A percentile compares a stretch with the other conserved stretches of the same genome.
Evolutionary conservation across 2,113 vertebrate species (phyloP).

Genomic region (Zapornia atra): DNA sequence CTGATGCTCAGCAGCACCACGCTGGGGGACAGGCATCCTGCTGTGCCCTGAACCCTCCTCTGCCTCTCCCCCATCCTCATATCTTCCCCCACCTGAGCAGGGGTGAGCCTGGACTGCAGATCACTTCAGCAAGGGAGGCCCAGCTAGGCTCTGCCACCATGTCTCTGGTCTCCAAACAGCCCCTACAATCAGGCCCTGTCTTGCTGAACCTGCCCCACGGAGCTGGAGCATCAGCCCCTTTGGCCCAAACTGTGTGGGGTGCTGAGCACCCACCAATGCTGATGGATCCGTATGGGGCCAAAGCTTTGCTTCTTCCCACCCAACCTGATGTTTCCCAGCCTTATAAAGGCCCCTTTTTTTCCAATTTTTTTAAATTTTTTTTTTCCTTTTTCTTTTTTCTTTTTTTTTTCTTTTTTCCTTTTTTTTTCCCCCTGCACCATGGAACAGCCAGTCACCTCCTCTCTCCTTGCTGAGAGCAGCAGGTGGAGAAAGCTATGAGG

Average conservation of each 20-base stretch:
- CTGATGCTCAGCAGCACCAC: not conserved
- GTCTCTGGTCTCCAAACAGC: fast-evolving
- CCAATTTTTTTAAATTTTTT: no score
- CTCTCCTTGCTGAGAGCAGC: not conserved
- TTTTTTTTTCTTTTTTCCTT: not conserved
- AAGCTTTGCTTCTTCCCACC: not conserved
- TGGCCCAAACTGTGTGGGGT: fast-evolving
- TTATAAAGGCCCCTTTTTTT: not conserved
- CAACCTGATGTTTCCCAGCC: not conserved
- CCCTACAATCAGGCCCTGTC: fast-evolving
- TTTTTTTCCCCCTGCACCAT: no score
- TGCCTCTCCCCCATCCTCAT: not conserved
- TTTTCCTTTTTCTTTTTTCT: not conserved
- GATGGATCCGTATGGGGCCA: fast-evolving
- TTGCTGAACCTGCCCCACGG: fast-evolving
- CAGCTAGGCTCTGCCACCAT: fast-evolving
- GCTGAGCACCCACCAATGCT: not conserved
- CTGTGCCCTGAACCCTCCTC: fast-evolving
- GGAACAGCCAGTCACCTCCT: not conserved
- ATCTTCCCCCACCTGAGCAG: not conserved
- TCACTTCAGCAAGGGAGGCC: not conserved
- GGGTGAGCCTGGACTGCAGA: not conserved
- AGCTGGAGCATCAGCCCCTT: not conserved
- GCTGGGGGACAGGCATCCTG: fast-evolving
- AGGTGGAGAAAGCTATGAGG: not conserved